These are phyloP conservation scores for Alectura lathami DNA, from an alignment of 2,113 vertebrate species.

Conservation along the genomic window DNA sequence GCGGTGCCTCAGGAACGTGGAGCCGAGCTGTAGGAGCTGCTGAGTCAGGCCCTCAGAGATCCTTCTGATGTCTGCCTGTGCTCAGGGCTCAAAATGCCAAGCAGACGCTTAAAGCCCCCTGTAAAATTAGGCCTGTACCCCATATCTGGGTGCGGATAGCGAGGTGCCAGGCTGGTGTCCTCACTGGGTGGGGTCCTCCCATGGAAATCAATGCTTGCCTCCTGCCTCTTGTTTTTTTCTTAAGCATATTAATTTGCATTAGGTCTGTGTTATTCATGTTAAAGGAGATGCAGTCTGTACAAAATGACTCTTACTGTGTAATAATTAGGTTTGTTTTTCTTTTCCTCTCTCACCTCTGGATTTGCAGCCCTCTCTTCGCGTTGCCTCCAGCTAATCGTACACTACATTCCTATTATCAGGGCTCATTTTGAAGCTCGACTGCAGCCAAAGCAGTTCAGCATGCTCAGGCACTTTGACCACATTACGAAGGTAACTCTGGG, in stretches of 20 bases:
- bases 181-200: not conserved
- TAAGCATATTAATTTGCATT: not conserved
- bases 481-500: constrained; percentile 91
- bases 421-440: constrained; percentile 94
- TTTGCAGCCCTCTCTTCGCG: constrained; percentile 90
- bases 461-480: constrained; percentile 96
- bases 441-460: constrained; percentile 92
- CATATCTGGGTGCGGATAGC: not conserved
- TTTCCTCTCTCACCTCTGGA: not conserved
- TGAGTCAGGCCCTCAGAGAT: constrained; percentile 9
- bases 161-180: not conserved
- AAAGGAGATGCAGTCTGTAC: not conserved
- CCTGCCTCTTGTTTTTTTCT: no score
- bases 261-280: not conserved
- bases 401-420: constrained; percentile 95
- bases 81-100: not conserved
- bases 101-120: not conserved
- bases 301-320: not conserved
- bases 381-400: constrained; percentile 95
- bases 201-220: not conserved
- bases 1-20: not conserved
- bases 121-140: not conserved
- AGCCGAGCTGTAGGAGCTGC: not conserved
- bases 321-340: not conserved
- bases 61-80: not conserved